Base-by-base conservation (phyloP, 1,140 invertebrate species). In the Pseudomyrmex gracilis region DNA sequence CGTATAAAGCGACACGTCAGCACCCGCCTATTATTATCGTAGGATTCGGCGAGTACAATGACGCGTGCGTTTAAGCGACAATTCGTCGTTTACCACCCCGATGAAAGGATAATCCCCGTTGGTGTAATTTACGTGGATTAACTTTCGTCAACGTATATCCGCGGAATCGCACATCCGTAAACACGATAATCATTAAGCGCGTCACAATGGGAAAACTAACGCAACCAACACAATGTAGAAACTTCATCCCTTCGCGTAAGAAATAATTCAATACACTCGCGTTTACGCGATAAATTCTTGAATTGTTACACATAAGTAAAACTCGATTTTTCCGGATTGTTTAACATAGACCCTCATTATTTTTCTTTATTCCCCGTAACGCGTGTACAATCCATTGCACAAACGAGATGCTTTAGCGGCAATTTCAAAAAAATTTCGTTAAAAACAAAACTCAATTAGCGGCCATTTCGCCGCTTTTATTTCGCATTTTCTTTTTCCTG, bases 1-100 rank as follows among this genome's bases (percentile, higher is more conserved):
- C 10, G 13, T 49, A 53, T 77, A 73, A 87, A 87, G 49, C 57
- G 68, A 34, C 51, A 53, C 13, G 85, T 78, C 85, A 87, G 85
- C 86, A 84, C 68, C 58, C 73, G 24, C 15, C 43, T 86, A 71
- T 87, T 80, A 74, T 43, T 58, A 53, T 51, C 51, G 73, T 61
- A 64, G 57, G 17, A 71, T 63, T 22, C 47, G 70, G 70, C 53
- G 47, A 24, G 49, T 51, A 71, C 64, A 78, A 74, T 87, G 53
- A 58, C 64, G 57, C 43, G 10, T 20, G 53, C 45, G 60, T 78
- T 83, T 87, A 78, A 87, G 47, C 64, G 45, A 34, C 61, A 51
- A 86, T 87, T 87, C 68, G 70, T 58, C 80, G 20, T 77, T 73
- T 17, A 63, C 34, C 34, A n/a, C 15, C 2, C 1, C 58, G 9